phyloP scores from a whole-genome alignment of 1,140 invertebrate species.

The Zaprionus ornatus region DNA sequence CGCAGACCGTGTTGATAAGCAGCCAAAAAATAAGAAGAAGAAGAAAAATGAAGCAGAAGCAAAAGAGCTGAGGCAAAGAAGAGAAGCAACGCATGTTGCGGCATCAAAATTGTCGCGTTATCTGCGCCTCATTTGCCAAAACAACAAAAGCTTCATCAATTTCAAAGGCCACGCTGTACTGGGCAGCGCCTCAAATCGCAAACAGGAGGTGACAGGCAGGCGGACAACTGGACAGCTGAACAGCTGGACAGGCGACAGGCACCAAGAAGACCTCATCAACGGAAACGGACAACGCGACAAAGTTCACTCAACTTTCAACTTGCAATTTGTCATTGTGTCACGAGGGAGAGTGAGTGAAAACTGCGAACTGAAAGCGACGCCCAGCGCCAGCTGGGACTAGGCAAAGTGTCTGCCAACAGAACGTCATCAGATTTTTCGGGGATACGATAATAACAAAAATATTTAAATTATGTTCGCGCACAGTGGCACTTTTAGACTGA shows the following conservation, averaged over 20 bases:
- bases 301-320: conserved; percentile 81
- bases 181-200: conserved; percentile 34
- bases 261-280: conserved; percentile 33
- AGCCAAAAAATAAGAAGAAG: conserved; percentile 31
- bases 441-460: conserved; percentile 54
- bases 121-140: conserved; percentile 76
- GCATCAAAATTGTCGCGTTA: conserved; percentile 77
- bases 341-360: conserved; percentile 22
- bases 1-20: conserved; percentile 39
- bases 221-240: conserved; percentile 20
- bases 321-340: conserved; percentile 80
- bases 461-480: conserved; percentile 59
- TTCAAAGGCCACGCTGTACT: conserved; percentile 57
- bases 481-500: conserved; percentile 25
- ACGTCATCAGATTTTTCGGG: conserved; percentile 54
- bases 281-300: conserved; percentile 59
- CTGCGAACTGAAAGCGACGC: conserved; percentile 56
- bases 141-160: conserved; percentile 76
- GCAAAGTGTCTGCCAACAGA: conserved; percentile 58
- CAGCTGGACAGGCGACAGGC: not conserved
- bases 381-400: conserved; percentile 44
- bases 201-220: conserved; percentile 49
- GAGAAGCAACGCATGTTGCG: conserved; percentile 27
- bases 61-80: conserved; percentile 10
- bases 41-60: not conserved